Conservation (phyloP, 2,113 vertebrate genomes). For the Tamias sibiricus region DNA sequence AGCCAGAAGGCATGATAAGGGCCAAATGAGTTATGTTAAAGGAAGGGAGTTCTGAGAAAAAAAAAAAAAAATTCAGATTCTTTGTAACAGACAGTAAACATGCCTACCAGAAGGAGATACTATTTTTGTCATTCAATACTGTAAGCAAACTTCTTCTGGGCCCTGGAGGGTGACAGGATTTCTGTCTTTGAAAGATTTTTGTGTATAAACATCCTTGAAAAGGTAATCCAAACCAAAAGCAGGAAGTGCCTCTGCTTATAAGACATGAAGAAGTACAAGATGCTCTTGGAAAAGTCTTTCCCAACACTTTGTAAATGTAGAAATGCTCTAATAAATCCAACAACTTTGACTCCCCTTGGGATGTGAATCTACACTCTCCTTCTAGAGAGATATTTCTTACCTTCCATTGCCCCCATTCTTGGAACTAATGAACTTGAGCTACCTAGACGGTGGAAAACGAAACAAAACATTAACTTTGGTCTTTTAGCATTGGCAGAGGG, state of each 20-base stretch:
- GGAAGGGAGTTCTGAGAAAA: not conserved
- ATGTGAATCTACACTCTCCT: conserved; percentile 37
- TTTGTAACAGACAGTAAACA: not conserved
- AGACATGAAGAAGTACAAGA: not conserved
- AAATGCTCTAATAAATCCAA: conserved; percentile 68
- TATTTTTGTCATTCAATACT: not conserved
- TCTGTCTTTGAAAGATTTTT: not conserved
- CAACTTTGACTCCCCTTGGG: conserved; percentile 66
- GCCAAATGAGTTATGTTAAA: not conserved
- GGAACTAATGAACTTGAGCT: conserved; percentile 78
- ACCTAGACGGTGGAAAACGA: conserved; percentile 76
- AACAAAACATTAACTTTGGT: conserved; percentile 83
- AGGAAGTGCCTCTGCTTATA: not conserved
- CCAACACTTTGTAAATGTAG: not conserved
- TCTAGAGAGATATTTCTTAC: conserved; percentile 42
- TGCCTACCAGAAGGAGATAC: not conserved
- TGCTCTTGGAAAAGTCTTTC: conserved; percentile 6
- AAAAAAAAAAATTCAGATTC: not conserved
- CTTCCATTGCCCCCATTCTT: conserved; percentile 56
- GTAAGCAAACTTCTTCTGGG: not conserved
- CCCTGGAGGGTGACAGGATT: not conserved
- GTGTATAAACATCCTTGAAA: not conserved
- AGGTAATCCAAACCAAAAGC: not conserved
- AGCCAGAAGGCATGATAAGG: not conserved
- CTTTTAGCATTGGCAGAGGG: conserved; percentile 76